Conservation (phyloP, 2,797 vertebrate species). For the Brachyrhaphis roseni region DNA sequence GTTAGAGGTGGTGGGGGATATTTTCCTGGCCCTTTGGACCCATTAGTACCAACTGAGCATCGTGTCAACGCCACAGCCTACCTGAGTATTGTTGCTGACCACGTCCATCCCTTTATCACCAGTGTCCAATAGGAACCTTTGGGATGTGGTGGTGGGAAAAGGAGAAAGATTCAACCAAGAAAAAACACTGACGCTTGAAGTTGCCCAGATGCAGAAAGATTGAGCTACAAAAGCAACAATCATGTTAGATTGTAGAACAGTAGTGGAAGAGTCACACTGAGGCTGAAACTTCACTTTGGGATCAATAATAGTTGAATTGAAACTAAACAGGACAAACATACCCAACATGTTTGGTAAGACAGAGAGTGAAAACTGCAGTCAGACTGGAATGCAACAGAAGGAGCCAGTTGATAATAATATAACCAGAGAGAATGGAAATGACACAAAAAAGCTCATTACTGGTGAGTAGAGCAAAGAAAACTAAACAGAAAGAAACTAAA, state of each 20-base stretch:
- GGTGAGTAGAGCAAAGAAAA: no score
- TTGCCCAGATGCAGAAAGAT: not conserved
- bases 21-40: no score
- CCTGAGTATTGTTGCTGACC: not conserved
- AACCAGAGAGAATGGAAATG: no score
- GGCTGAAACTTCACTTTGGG: not conserved
- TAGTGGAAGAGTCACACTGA: not conserved
- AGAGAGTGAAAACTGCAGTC: no score
- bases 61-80: no score
- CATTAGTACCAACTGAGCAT: no score
- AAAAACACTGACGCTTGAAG: not conserved
- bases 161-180: not conserved
- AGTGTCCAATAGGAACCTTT: no score
- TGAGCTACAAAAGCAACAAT: not conserved
- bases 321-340: not conserved
- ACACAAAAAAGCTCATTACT: no score
- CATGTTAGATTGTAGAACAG: not conserved
- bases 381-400: no score
- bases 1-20: no score
- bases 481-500: not conserved
- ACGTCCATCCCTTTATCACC: not conserved
- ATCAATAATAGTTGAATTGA: not conserved
- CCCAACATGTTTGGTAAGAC: not conserved
- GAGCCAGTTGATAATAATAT: no score
- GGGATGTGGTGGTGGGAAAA: not conserved